Evolutionary conservation across 2,113 vertebrate genomes (phyloP), one percentile per base, ranked within the genome.

Genomic region (Zootoca vivipara): DNA sequence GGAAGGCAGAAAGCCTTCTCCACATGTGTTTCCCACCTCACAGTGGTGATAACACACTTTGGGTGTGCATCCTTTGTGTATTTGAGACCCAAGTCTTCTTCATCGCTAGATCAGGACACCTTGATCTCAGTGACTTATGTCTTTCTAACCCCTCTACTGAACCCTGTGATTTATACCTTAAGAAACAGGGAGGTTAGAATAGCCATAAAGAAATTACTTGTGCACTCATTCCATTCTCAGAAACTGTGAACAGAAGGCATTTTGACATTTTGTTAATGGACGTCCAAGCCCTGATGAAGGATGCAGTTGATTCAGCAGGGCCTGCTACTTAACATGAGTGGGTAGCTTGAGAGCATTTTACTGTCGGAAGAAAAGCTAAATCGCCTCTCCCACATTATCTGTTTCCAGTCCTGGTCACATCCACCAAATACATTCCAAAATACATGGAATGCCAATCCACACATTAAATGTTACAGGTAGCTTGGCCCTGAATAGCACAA

Each of bases 1-100:
- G 89, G 92, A 13, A 83, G 86, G 10, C 70, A 58, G 77, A 94
- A 89, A 67, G 90, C 91, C 30, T 94, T 93, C 73, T 94, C 92
- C 22, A 92, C 90, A 7, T 94, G 87, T 42, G 90, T 85, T 1
- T 93, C 91, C 42, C 92, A 90, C 73, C 83, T 92, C 87, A 93
- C 58, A 38, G 77, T 83, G 16, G 91, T 90, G n/a, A 83, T 65
- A 56, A 62, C 92, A 46, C 90, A 91, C 77, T 93, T 86, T 78
- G 87, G 83, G 1, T 92, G 89, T 75, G 90, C 92, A 12, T 90
- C 78, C 20, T 93, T 95, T 73, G 86, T 91, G 74, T 93, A 93
- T 89, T 82, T 95, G 16, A 81, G 91, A 72, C 89, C 84, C 0
- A 75, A 91, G 28, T 86, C 90, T 33, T 78, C 12, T 24, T 81